Conservation (phyloP, 2,797 vertebrate genomes). For the Choloepus didactylus region DNA sequence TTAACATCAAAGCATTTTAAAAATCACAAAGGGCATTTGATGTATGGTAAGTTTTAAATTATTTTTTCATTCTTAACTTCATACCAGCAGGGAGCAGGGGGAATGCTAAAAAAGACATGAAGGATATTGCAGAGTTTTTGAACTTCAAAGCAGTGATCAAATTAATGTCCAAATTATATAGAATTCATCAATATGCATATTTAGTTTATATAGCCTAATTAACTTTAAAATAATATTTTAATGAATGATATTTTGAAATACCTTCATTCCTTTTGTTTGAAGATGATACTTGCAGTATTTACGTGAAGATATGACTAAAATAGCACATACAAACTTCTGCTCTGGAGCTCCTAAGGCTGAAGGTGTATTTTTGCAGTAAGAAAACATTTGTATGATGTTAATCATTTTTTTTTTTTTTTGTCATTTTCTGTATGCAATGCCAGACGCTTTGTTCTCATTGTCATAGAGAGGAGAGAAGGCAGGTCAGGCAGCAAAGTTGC, state of each 20-base stretch:
- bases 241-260: background rate
- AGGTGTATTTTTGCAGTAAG: background rate
- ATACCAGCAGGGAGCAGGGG: constrained; percentile 72
- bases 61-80: constrained; percentile 69
- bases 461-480: background rate
- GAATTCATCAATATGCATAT: constrained; percentile 39
- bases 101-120: constrained; percentile 60
- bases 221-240: background rate
- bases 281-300: background rate
- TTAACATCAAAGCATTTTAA: background rate
- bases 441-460: background rate
- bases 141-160: constrained; percentile 53
- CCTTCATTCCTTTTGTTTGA: background rate
- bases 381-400: background rate
- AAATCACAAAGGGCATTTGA: constrained; percentile 71
- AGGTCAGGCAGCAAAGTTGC: background rate
- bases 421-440: background rate
- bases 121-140: constrained; percentile 69
- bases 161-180: constrained; percentile 60
- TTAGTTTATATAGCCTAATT: constrained; percentile 2
- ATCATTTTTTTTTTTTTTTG: background rate
- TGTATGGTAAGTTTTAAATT: constrained; percentile 75
- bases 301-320: background rate
- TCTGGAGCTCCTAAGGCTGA: background rate
- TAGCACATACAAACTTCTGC: background rate